Evolutionary conservation across 2,888 invertebrate genomes (phyloP), one percentile per base, ranked within the genome.

Genomic region (Dolichomitus sp.): DNA sequence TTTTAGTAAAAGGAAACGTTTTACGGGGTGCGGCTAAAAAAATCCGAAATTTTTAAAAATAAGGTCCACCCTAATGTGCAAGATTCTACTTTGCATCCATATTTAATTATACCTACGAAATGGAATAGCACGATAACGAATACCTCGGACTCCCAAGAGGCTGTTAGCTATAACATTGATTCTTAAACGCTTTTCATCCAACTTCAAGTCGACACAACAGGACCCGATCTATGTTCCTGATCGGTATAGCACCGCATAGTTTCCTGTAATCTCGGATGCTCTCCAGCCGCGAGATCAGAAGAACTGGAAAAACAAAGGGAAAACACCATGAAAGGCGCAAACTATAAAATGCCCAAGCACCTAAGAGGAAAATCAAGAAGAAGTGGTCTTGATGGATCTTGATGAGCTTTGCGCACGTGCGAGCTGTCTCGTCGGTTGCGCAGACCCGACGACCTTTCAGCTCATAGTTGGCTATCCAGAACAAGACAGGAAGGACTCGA

Each of bases 401-500:
- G 84, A 81, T 75, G 79, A 81, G 57, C 54, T 74, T 48, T 52
- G 78, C 80, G 84, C 86, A 85, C 86, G 86, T 84, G 86, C 85
- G 80, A 77, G 80, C 42, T 79, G 65, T 74, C 73, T 68, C 63
- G 33, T 45, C 40, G 23, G 12, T 7, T 12, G 17, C 40, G 59
- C 72, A 40, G 42, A 50, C 65, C 42, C n/a, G 33, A 72, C 59
- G 57, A 59, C 72, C 54, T 70, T 65, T 80, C 72, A 48, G 65
- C 57, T 40, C 73, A 23, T 19, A 61, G 50, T 73, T 73, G 73
- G 50, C 61, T 73, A 61, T 61, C 37, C 61, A 27, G 48, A 73
- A 37, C 48, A 50, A 48, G 33, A 17, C 48, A 73, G 61, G 61
- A 72, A 73, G 48, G 23, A 37, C 30, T 45, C 23, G 59, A 12